Evolutionary conservation across 2,113 vertebrate genomes (phyloP).

Genomic region (Zapornia atra): DNA sequence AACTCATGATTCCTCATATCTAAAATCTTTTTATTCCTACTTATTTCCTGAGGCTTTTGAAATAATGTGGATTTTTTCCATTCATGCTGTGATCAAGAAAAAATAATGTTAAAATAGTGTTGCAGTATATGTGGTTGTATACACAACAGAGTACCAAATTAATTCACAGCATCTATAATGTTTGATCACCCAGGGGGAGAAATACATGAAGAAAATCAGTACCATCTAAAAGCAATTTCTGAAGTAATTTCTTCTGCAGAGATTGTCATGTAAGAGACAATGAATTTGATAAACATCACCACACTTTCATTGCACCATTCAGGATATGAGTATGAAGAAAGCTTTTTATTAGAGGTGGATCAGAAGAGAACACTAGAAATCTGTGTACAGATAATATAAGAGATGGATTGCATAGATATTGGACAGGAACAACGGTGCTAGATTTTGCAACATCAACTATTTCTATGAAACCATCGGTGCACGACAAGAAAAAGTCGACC

Average conservation of each 20-base stretch:
- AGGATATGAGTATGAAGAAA: background rate
- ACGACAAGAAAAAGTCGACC: background rate
- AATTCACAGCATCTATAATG: slow-evolving; percentile 18
- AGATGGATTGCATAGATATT: background rate
- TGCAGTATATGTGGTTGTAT: background rate
- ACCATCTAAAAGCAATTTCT: slow-evolving; percentile 42
- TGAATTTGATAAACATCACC: slow-evolving; percentile 15
- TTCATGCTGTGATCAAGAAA: background rate
- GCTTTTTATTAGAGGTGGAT: background rate
- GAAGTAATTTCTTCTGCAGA: slow-evolving; percentile 16
- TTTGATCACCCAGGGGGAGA: slow-evolving; percentile 18
- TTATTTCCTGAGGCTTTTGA: background rate
- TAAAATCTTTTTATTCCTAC: background rate
- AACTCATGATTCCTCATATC: background rate
- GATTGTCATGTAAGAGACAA: slow-evolving; percentile 10
- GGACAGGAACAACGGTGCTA: background rate
- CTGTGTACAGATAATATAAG: background rate
- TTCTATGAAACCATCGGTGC: background rate
- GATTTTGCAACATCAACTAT: background rate
- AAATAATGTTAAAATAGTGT: background rate
- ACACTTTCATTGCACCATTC: background rate
- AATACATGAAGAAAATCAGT: background rate
- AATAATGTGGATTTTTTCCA: background rate
- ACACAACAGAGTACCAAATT: background rate
- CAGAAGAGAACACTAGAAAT: background rate